phyloP scores from a whole-genome alignment of 2,113 vertebrate species.

The Gadus macrocephalus region DNA sequence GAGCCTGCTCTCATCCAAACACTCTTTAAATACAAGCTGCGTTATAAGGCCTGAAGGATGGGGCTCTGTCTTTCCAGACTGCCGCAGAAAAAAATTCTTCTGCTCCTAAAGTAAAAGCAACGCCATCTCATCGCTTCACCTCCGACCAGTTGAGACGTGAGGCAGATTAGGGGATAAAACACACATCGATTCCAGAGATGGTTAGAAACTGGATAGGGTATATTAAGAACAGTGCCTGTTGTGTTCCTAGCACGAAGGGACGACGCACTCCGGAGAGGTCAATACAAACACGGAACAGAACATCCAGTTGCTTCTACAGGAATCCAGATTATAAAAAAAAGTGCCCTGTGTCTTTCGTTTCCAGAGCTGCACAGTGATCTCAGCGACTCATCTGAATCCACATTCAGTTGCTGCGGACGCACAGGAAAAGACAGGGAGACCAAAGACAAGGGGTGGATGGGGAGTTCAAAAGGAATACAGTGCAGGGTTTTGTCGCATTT shows the following conservation, averaged over 20 bases:
- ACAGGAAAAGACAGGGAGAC: too few species aligned
- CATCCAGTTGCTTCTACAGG: constrained; percentile 51
- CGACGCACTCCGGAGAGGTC: constrained; percentile 17
- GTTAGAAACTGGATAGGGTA: constrained; percentile 18
- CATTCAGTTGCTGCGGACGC: constrained; percentile 18
- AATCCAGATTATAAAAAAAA: constrained; percentile 40
- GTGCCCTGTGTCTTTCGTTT: constrained; percentile 51
- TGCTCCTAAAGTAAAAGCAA: not conserved
- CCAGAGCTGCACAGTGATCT: constrained; percentile 58
- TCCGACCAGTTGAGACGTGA: not conserved
- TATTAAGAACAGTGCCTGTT: constrained; percentile 17
- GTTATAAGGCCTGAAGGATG: too few species aligned
- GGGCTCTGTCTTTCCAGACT: too few species aligned
- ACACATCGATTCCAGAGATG: not conserved
- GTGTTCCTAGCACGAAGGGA: too few species aligned
- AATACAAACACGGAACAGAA: constrained; percentile 29
- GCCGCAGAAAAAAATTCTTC: not conserved
- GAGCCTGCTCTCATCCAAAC: constrained; percentile 65
- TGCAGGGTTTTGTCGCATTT: too few species aligned
- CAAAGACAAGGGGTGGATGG: too few species aligned
- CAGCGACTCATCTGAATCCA: not conserved
- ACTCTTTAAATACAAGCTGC: constrained; percentile 6
- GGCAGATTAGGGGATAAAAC: not conserved
- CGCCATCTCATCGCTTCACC: not conserved
- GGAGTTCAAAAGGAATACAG: too few species aligned